phyloP scores from a whole-genome alignment of 2,888 invertebrate genomes.

The Amphimallon solstitiale region DNA sequence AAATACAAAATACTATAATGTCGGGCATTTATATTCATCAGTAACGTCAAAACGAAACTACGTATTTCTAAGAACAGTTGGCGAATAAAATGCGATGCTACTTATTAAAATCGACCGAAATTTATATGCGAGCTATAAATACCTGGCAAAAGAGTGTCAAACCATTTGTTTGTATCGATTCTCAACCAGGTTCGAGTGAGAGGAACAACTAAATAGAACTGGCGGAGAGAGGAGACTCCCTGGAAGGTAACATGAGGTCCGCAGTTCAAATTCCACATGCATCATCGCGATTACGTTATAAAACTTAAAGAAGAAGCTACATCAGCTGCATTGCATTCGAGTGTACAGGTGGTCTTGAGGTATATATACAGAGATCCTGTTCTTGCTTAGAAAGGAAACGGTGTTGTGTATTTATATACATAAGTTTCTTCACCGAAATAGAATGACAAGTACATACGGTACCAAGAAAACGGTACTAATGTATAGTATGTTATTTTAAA shows the following conservation, averaged over 20 bases:
- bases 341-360: slow-evolving; percentile 11
- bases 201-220: slow-evolving; percentile 3
- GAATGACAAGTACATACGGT: too few species aligned
- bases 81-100: slow-evolving; percentile 38
- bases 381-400: too few species aligned
- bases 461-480: too few species aligned
- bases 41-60: background rate
- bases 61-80: slow-evolving; percentile 10
- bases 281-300: slow-evolving; percentile 38
- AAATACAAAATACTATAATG: background rate
- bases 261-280: slow-evolving; percentile 46
- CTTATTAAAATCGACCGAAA: slow-evolving; percentile 44
- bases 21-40: slow-evolving; percentile 33
- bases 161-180: slow-evolving; percentile 51
- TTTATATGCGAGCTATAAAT: slow-evolving; percentile 44
- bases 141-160: slow-evolving; percentile 47
- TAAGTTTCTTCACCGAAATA: too few species aligned
- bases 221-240: slow-evolving; percentile 43
- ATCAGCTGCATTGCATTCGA: background rate
- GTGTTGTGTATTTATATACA: too few species aligned
- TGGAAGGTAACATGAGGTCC: slow-evolving; percentile 42
- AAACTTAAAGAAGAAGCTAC: slow-evolving; percentile 7
- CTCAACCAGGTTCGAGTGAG: slow-evolving; percentile 1
- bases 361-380: background rate
- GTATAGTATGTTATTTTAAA: too few species aligned